Percentiles rank a stretch among this genome's conserved stretches.
phyloP scores from a whole-genome alignment of 2,888 invertebrate genomes.

The Hypomecis punctinalis region DNA sequence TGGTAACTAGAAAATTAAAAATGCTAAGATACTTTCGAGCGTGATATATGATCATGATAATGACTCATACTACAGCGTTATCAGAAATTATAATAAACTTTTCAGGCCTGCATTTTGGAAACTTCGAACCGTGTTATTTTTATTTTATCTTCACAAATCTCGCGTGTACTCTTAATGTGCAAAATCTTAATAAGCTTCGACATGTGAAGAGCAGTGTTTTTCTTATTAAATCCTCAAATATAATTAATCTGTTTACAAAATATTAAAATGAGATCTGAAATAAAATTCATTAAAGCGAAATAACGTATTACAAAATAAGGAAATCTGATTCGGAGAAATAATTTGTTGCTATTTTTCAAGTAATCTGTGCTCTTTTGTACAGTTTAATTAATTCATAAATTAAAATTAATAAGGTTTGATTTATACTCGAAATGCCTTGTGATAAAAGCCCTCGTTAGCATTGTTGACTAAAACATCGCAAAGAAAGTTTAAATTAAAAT shows the following conservation, averaged over 20 bases:
- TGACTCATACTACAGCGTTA: too few relatives aligned
- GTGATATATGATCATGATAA: too few relatives aligned
- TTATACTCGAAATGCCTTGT: slow-evolving; percentile 23
- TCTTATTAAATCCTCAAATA: neutral
- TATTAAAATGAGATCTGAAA: neutral
- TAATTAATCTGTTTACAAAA: neutral
- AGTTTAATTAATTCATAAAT: slow-evolving; percentile 37
- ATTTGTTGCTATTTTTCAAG: slow-evolving; percentile 27
- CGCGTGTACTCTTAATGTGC: neutral
- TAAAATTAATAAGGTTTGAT: slow-evolving; percentile 33
- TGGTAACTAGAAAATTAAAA: too few relatives aligned
- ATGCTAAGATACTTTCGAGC: too few relatives aligned
- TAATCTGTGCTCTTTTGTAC: slow-evolving; percentile 30
- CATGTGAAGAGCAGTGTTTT: neutral
- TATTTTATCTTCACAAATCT: too few relatives aligned
- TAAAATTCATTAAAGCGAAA: slow-evolving; percentile 3
- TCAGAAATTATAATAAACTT: too few relatives aligned
- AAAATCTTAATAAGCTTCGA: neutral
- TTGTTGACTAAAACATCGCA: slow-evolving; percentile 21
- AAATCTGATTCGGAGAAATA: slow-evolving; percentile 22
- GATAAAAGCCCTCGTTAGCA: slow-evolving; percentile 21
- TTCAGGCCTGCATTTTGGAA: too few relatives aligned
- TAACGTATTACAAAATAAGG: slow-evolving; percentile 10
- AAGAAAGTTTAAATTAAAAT: slow-evolving; percentile 24
- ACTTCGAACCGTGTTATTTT: too few relatives aligned